phyloP scores from a whole-genome alignment of 2,888 invertebrate species.

The Cryptocephalus moraei region DNA sequence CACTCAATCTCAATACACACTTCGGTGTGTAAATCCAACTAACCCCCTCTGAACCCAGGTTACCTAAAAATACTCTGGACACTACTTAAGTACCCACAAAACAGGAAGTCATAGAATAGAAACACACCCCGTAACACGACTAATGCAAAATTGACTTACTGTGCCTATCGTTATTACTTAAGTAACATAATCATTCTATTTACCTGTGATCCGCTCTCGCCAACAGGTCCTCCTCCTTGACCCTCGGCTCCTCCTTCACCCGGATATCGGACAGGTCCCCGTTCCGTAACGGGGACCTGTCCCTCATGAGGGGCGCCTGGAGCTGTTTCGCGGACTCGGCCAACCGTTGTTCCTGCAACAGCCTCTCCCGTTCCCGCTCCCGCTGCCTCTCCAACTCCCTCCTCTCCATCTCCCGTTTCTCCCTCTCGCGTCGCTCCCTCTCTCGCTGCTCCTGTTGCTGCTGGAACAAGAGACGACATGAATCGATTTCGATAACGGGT shows the following conservation, averaged over 20 bases:
- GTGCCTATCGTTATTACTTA: not conserved
- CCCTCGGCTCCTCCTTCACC: conserved; percentile 54
- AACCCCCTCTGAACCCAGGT: too few relatives aligned
- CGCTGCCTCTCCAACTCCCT: conserved; percentile 47
- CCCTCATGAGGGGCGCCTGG: conserved; percentile 39
- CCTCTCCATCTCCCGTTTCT: conserved; percentile 46
- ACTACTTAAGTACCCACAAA: too few relatives aligned
- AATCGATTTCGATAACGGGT: too few relatives aligned
- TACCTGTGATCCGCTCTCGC: conserved; percentile 38
- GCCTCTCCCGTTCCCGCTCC: conserved; percentile 50
- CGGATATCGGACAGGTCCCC: conserved; percentile 45
- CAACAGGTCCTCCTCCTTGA: conserved; percentile 35
- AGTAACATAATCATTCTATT: conserved; percentile 18
- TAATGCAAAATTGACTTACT: not conserved
- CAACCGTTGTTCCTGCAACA: conserved; percentile 46
- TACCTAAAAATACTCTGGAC: too few relatives aligned
- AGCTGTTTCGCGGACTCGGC: conserved; percentile 40
- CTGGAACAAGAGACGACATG: not conserved
- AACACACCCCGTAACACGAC: too few relatives aligned
- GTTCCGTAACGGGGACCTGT: conserved; percentile 68
- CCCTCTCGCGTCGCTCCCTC: conserved; percentile 42
- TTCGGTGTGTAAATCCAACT: too few relatives aligned
- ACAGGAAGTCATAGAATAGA: too few relatives aligned
- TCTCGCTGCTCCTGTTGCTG: conserved; percentile 34
- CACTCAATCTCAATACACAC: too few relatives aligned